Base-by-base conservation (phyloP, 2,797 vertebrate genomes). In the Enteromius unitaeniatus region DNA sequence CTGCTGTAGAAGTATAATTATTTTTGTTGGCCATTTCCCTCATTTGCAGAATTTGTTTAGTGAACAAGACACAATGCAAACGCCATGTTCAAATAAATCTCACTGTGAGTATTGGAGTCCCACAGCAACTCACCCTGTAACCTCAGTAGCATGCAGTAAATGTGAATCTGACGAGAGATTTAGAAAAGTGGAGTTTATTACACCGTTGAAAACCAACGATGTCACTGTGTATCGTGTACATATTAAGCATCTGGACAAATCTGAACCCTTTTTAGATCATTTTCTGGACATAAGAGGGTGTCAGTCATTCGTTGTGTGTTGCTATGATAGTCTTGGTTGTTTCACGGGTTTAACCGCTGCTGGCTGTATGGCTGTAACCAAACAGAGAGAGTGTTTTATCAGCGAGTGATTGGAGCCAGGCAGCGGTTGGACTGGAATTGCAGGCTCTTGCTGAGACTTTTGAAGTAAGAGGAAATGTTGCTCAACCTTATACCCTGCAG, bases 321-420 rank as follows among this genome's bases (percentile, higher is more conserved):
- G 23, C 23, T 83, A 64, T 69, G 74, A 67, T 76, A 70, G 67
- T 78, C 28, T 0, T 65, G 26, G 55, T 80, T 82, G 65, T 82
- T 84, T 82, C 47, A 82, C 58, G 37, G 74, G 62, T 68, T 68
- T 45, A 77, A 68, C 37, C 19, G 3, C 74, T 83, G 84, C 81
- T 79, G 85, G 26, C 68, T 84, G 64, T 69, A 60, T 23, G 84
- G 31, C 64, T 84, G 69, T 78, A 62, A 26, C 55, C 78, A 72
- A 28, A 85, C 67, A 78, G 53, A 74, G 58, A 72, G 14, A 26
- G 60, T 72, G 81, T 78, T 78, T 82, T 73, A 80, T 78, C 81
- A 64, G 78, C 60, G 75, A 45, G 72, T 81, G 82, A 86, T 83
- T 89, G 82, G 84, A 90, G 84, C 82, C 90, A 90, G 83, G 14